A percentile compares a stretch with the other conserved stretches of the same genome.
phyloP scores from a whole-genome alignment of 2,888 invertebrate genomes.

The Melanotus villosus region DNA sequence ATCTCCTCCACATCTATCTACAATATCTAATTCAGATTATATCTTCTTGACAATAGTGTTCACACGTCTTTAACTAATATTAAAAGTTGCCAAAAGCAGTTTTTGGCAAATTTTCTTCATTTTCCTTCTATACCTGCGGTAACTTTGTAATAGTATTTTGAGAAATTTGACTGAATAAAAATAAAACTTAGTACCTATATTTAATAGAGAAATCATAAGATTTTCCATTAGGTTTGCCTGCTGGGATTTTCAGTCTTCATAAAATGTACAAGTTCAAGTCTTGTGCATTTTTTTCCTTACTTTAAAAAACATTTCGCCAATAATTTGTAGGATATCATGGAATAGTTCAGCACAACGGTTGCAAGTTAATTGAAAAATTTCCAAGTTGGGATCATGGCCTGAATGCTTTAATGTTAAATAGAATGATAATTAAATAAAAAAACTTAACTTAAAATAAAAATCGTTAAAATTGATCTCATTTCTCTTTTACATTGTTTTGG shows the following conservation, averaged over 20 bases:
- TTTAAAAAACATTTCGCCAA: too few species aligned
- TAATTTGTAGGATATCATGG: too few species aligned
- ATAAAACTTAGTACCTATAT: slow-evolving; percentile 1
- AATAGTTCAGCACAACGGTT: not conserved
- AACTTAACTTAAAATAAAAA: not conserved
- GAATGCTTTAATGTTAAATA: not conserved
- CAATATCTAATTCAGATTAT: not conserved
- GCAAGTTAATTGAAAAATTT: too few species aligned
- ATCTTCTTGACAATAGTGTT: not conserved
- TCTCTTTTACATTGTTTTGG: not conserved
- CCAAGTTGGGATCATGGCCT: not conserved
- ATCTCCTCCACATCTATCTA: not conserved
- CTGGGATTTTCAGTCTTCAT: not conserved
- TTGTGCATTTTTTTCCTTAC: slow-evolving; percentile 8
- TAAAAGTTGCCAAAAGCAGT: slow-evolving; percentile 12
- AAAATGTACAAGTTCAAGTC: not conserved
- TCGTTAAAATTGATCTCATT: not conserved
- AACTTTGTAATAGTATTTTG: too few species aligned
- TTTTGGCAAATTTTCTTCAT: not conserved
- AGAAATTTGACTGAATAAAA: too few species aligned
- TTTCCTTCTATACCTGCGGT: not conserved
- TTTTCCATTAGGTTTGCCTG: not conserved
- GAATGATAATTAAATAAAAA: not conserved
- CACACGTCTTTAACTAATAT: slow-evolving; percentile 7
- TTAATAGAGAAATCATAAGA: not conserved